Evolutionary conservation across 1,140 invertebrate species (phyloP), one percentile per base, ranked within the genome.

Genomic region (Reticulitermes speratus): DNA sequence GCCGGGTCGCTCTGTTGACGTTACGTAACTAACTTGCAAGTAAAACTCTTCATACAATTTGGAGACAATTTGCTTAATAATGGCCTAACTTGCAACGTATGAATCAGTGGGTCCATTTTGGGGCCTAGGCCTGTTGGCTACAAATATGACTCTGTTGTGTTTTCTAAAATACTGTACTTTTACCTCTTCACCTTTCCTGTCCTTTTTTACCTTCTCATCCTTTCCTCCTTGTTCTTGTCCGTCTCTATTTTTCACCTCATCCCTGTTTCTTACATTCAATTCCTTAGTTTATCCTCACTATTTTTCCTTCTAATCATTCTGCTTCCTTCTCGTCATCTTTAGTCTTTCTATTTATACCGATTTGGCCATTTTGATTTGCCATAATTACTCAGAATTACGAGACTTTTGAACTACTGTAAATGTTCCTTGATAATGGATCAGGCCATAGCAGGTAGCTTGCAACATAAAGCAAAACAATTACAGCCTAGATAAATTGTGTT

Each of bases 181-280:
- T 38, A 38, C 5, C 38, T 38, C 38, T 38, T 38, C 9, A 48
- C 11, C 48, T 48, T 11, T 55, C 52, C n/a, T 75, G 25, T 75
- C n/a, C n/a, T 30, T 30, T 23, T 85, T 86, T 86, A 87, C 88
- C 32, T 83, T 83, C 48, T 44, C n/a, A 11, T 44, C 19, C 12
- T 44, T 44, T 84, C 3, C 16, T 84, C n/a, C 12, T 19, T 45
- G 6, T 32, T 75, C 25, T n/a, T 75, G 25, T 75, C 83, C 87
- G 86, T 90, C 87, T 23, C 84, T 86, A 87, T 88, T 88, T 25
- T 82, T 82, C 44, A 19, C 44, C 25, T 7, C 9, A 19, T 25
- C 8, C 25, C 2, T 83, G 14, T 83, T 83, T 7, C 19, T 83
- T 38, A 25, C 7, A 38, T 83, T 44, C 65, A 30, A 65, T 65